Base-by-base conservation (phyloP, 2,113 vertebrate species). In the Pagrus major region DNA sequence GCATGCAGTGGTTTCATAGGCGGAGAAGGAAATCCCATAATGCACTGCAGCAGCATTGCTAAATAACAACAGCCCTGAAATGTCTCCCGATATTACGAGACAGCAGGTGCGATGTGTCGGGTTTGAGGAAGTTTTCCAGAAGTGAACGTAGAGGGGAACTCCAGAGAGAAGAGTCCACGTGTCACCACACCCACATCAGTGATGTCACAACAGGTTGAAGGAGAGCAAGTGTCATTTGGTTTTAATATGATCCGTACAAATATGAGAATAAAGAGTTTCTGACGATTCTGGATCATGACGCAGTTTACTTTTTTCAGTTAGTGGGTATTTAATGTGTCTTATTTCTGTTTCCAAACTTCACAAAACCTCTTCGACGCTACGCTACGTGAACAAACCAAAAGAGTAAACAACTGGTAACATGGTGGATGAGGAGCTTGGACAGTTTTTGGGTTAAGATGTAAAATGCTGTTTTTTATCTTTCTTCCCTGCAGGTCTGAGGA, bases 31-130 rank as follows among this genome's bases (percentile, higher is more conserved):
- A 59, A 59, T 33, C 63, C 56, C 63, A 31, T 18, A 67, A 37
- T 68, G 55, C 71, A 67, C n/a, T 29, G 65, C 65, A 66, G 35
- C 37, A 35, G 16, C 21, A n/a, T 23, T 61, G 33, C 37, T 27
- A 23, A 51, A 58, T 10, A 9, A 59, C 33, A 21, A 18, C 9
- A 68, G 20, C 51, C n/a, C 10, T 3, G 11, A 47, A 58, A 33
- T 25, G 7, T 27, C 35, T 29, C 16, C 61, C 14, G 0, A 56
- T 1, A 16, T 23, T 1, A 46, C 7, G 6, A 55, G 25, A 4
- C 0, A 7, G 27, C 69, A 25, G 25, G 14, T 71, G 41, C 33
- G 25, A 70, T 9, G 20, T 31, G 6, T 31, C 18, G 14, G 33
- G 52, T 42, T 31, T 29, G 16, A 41, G 49, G 35, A 21, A 23